These are phyloP conservation scores for Euzetes globulus DNA, from an alignment of 2,888 invertebrate species.

Conservation along the genomic window DNA sequence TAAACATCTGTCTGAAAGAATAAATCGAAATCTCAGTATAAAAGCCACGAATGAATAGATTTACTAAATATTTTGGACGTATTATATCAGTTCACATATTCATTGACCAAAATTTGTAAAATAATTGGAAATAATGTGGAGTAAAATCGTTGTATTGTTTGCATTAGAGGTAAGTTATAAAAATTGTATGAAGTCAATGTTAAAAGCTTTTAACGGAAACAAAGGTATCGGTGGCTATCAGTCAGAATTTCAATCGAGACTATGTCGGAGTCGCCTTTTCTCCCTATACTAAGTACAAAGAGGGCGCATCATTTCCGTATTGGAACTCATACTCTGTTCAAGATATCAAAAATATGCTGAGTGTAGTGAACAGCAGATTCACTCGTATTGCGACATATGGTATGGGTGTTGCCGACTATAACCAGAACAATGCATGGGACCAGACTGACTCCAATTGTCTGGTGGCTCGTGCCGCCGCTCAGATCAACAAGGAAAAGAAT, in stretches of 20 bases:
- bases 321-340: constrained; percentile 7
- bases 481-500: not conserved
- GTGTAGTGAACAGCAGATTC: not conserved
- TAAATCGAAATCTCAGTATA: not conserved
- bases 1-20: not conserved
- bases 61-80: not conserved
- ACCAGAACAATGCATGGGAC: constrained; percentile 1
- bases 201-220: not conserved
- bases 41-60: not conserved
- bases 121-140: not conserved
- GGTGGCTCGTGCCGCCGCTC: constrained; percentile 1
- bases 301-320: not conserved
- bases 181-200: not conserved
- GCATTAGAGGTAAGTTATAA: not conserved
- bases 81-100: not conserved
- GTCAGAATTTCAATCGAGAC: not conserved
- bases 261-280: constrained; percentile 13
- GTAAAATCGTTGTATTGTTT: not conserved
- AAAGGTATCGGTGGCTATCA: not conserved
- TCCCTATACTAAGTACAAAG: not conserved
- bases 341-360: constrained; percentile 10
- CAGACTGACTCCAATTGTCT: constrained; percentile 2
- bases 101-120: not conserved
- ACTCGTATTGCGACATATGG: not conserved
- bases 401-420: constrained; percentile 8